phyloP scores from a whole-genome alignment of 2,888 invertebrate genomes.

The Yponomeuta malinellus region DNA sequence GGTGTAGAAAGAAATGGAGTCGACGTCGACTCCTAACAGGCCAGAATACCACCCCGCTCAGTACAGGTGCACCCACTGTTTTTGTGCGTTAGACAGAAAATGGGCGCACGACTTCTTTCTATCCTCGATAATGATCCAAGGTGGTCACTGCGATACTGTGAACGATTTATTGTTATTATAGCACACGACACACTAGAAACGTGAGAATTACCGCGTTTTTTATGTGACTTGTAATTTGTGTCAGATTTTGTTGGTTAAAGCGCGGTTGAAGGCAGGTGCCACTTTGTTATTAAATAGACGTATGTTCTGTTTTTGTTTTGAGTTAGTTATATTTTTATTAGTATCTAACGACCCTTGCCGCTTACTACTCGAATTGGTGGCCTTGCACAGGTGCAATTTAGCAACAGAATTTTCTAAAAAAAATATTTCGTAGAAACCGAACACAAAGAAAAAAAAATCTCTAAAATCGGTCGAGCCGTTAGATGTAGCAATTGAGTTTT shows the following conservation, averaged over 20 bases:
- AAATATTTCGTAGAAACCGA: no score
- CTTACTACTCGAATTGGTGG: no score
- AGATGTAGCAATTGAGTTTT: no score
- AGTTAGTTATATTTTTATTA: not conserved
- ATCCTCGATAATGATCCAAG: slow-evolving; percentile 7
- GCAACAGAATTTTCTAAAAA: no score
- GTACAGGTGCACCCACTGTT: slow-evolving; percentile 13
- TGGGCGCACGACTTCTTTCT: slow-evolving; percentile 2
- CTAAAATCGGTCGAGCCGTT: no score
- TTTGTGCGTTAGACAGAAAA: slow-evolving; percentile 13
- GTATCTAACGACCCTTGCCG: no score
- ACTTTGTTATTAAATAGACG: not conserved
- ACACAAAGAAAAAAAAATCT: no score
- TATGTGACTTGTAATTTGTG: not conserved
- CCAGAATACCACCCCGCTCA: not conserved
- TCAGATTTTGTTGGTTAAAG: not conserved
- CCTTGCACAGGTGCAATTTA: no score
- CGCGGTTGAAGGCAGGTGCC: not conserved
- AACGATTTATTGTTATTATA: not conserved
- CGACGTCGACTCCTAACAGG: not conserved
- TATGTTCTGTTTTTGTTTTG: not conserved
- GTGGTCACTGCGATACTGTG: not conserved
- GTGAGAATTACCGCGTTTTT: slow-evolving; percentile 8
- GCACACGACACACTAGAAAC: slow-evolving; percentile 1
- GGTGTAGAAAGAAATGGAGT: not conserved